Conservation (phyloP, 2,113 vertebrate species). For the Pelusios castaneus region DNA sequence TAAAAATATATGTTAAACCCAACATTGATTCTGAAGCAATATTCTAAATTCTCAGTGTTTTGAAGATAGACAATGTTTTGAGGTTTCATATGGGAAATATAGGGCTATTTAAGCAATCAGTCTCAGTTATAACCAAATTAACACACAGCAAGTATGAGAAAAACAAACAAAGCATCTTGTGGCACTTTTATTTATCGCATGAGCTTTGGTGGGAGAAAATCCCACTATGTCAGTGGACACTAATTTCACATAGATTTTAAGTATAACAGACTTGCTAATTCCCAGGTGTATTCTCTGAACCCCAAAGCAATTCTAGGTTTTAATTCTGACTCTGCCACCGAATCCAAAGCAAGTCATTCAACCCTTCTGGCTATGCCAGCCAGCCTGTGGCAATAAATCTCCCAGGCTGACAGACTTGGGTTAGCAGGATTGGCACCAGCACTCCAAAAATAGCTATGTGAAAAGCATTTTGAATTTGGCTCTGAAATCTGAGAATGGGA, state of each 20-base stretch:
- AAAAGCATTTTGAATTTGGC: not conserved
- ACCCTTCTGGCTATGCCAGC: not conserved
- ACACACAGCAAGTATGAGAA: not conserved
- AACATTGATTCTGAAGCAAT: not conserved
- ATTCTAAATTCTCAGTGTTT: not conserved
- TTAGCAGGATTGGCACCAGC: not conserved
- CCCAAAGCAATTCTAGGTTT: not conserved
- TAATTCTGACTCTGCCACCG: not conserved
- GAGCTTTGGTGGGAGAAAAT: too few relatives aligned
- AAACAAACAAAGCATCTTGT: too few relatives aligned
- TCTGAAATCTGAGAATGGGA: not conserved
- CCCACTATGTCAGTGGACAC: too few relatives aligned
- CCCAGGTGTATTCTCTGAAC: too few relatives aligned
- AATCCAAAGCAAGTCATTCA: not conserved
- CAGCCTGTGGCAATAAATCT: not conserved
- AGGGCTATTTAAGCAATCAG: not conserved
- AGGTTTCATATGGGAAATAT: not conserved
- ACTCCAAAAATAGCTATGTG: not conserved
- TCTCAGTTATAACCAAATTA: not conserved
- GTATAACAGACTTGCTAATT: not conserved
- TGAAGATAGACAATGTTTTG: accelerated
- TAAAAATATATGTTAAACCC: not conserved
- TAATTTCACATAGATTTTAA: not conserved
- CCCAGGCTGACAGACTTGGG: not conserved
- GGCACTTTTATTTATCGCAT: too few relatives aligned